phyloP scores from a whole-genome alignment of 2,797 vertebrate species.

The Neosilurus mollespiculum region DNA sequence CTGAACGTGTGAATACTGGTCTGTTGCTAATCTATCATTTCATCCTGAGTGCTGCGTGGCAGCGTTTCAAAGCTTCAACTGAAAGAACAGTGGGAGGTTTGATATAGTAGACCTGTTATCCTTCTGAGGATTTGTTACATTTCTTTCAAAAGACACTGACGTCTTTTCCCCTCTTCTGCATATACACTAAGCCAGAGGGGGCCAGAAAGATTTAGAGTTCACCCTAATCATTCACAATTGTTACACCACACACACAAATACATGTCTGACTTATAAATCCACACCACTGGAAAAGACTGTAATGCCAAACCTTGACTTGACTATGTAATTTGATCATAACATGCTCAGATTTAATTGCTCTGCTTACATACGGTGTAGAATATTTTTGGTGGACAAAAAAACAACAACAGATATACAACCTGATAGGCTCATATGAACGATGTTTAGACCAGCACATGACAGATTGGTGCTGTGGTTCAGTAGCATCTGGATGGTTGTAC shows the following conservation, averaged over 20 bases:
- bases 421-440: constrained; percentile 9
- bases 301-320: constrained; percentile 15
- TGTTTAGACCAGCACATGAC: constrained; percentile 23
- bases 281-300: constrained; percentile 26
- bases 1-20: constrained; percentile 23
- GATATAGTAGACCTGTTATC: constrained; percentile 28
- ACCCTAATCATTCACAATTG: constrained; percentile 52
- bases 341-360: constrained; percentile 23
- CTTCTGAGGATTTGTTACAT: constrained; percentile 46
- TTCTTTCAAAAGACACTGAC: constrained; percentile 34
- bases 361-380: constrained; percentile 1
- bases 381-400: constrained; percentile 26
- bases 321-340: constrained; percentile 20
- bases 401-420: not conserved
- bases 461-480: constrained; percentile 49
- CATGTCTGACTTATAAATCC: constrained; percentile 48
- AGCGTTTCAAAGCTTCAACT: constrained; percentile 27
- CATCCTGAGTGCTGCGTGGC: not conserved
- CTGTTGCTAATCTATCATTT: constrained; percentile 30
- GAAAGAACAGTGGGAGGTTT: constrained; percentile 26
- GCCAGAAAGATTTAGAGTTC: constrained; percentile 45
- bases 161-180: constrained; percentile 31
- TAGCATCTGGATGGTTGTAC: constrained; percentile 70
- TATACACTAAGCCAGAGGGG: constrained; percentile 17
- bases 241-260: constrained; percentile 40